Evolutionary conservation across 1,140 invertebrate species (phyloP), one percentile per base, ranked within the genome.

Genomic region (Pachypeltis micranthus): DNA sequence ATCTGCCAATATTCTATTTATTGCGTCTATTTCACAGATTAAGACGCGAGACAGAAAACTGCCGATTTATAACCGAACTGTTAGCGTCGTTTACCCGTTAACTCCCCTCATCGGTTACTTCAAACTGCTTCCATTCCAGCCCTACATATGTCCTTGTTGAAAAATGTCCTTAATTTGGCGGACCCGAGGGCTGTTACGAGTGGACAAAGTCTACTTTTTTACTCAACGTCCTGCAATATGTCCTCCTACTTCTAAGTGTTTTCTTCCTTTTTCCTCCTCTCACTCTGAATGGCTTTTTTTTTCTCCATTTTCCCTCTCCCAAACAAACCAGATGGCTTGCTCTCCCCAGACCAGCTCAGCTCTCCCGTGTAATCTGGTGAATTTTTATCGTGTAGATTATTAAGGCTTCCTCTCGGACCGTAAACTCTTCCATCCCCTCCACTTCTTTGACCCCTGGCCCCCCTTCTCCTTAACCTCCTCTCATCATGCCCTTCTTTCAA

Each of bases 361-460:
- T 14, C 47, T 10, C 23, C 47, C 21, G 47, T 51, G 47, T 51
- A 51, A 51, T 51, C 21, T 4, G 7, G 47, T 21, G 47, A 51
- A 51, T 51, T 51, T 51, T 51, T 51, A 51, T 51, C 47, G 47
- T 21, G 47, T 51, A 21, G 47, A 51, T 51, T 51, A 51, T 51
- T 51, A 51, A 51, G 23, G 4, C 47, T 21, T 7, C 47, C 47
- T 21, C 19, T 21, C 23, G 7, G 47, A 4, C 47, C 10, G 3
- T 21, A 10, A 4, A 51, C 47, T 21, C 19, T 21, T 51, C 47
- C 4, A 16, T 21, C 47, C 47, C 23, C 23, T 51, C 3, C n/a
- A n/a, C n/a, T n/a, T n/a, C n/a, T n/a, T n/a, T n/a, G n/a, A n/a
- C n/a, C 47, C 19, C 19, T 51, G 7, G 47, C 19, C 47, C 10